These are phyloP conservation scores for Trissolcus japonicus DNA, from an alignment of 2,888 invertebrate species.

Conservation along the genomic window DNA sequence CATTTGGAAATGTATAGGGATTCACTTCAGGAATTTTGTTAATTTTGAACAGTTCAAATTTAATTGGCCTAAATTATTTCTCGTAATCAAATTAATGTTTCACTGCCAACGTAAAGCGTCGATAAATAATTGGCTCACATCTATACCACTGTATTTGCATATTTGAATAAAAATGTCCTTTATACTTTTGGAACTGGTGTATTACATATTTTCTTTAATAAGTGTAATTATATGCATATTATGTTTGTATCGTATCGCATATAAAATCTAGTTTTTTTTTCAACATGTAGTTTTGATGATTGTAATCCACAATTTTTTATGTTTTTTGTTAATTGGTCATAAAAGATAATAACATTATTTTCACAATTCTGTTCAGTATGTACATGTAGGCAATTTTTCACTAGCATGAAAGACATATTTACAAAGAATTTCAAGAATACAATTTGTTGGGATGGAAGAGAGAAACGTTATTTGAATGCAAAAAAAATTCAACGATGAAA, in stretches of 20 bases:
- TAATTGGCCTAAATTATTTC: no score
- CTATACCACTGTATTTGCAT: no score
- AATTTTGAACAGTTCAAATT: no score
- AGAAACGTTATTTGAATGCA: no score
- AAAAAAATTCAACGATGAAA: no score
- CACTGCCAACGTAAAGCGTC: no score
- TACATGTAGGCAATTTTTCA: constrained; percentile 18
- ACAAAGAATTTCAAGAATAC: constrained; percentile 1
- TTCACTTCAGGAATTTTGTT: no score
- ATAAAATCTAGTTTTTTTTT: constrained; percentile 67
- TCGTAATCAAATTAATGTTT: no score
- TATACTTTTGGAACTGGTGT: constrained; percentile 22
- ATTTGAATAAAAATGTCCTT: no score
- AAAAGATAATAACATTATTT: constrained; percentile 18
- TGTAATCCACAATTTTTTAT: constrained; percentile 24
- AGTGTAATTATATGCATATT: constrained; percentile 16
- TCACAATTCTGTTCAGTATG: constrained; percentile 13
- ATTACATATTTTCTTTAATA: constrained; percentile 8
- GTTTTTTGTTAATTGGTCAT: neutral
- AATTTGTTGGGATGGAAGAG: no score
- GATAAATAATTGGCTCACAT: no score
- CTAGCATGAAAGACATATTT: constrained; percentile 8
- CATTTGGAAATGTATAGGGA: no score
- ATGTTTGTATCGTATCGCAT: constrained; percentile 59
- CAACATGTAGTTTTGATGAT: constrained; percentile 52